Conservation (phyloP, 2,113 vertebrate species). For the Dinomys branickii region DNA sequence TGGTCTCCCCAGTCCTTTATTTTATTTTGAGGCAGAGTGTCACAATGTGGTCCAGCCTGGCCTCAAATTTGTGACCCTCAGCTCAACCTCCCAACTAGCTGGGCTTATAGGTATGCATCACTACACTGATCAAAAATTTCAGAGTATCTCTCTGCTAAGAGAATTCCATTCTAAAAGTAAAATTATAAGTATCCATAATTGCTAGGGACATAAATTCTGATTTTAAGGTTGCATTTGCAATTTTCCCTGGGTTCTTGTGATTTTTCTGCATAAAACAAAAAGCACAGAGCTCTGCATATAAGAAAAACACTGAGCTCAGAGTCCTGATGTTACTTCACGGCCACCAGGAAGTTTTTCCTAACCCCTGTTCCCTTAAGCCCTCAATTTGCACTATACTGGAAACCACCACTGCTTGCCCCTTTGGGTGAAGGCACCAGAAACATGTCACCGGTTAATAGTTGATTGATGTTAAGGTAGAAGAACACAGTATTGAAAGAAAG, state of each 20-base stretch:
- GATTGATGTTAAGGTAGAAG: not conserved
- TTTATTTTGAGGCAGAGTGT: not conserved
- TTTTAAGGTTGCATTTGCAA: not conserved
- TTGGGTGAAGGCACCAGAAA: not conserved
- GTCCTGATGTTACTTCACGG: not conserved
- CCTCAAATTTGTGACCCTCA: not conserved
- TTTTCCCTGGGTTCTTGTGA: not conserved
- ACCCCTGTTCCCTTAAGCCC: not conserved
- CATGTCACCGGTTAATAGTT: not conserved
- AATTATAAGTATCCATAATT: not conserved
- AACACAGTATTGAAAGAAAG: not conserved
- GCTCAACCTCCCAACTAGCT: not conserved
- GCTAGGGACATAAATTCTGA: not conserved
- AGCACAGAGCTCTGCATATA: not conserved
- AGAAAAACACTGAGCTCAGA: not conserved
- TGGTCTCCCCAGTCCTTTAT: not conserved
- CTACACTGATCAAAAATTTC: not conserved
- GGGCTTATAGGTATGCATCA: not conserved
- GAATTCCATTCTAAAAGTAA: constrained; percentile 13
- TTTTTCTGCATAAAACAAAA: not conserved
- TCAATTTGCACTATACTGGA: not conserved
- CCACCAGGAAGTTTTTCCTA: not conserved
- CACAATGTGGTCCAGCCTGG: not conserved
- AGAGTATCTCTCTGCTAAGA: not conserved
- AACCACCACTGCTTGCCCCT: not conserved